phyloP scores from a whole-genome alignment of 64 coral and sea anemone species.

The Actinia equina region DNA sequence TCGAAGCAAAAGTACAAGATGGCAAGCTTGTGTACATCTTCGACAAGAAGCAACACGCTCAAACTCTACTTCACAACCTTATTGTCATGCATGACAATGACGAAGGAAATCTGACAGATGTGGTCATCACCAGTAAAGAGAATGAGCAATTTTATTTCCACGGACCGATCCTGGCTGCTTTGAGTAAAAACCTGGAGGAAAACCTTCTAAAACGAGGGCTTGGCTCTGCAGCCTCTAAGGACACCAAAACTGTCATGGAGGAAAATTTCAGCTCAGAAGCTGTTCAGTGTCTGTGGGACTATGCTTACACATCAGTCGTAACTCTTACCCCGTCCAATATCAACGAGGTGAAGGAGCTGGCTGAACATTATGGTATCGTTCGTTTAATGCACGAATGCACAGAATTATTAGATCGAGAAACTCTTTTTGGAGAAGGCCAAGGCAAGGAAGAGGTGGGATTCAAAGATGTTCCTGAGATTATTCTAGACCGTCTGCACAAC shows the following conservation, averaged over 20 bases:
- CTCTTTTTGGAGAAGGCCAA: neutral
- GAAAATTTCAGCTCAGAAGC: neutral
- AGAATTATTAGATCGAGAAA: neutral
- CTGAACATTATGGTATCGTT: neutral
- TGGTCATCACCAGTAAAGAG: constrained; percentile 9
- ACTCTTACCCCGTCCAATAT: constrained; percentile 4
- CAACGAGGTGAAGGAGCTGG: neutral
- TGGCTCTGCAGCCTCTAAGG: neutral
- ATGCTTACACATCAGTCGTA: constrained; percentile 21
- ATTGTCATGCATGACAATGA: constrained; percentile 27
- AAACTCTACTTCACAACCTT: constrained; percentile 23
- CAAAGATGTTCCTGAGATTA: neutral
- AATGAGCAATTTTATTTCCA: constrained; percentile 24
- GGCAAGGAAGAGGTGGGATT: neutral
- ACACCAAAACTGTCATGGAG: neutral
- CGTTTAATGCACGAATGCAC: neutral
- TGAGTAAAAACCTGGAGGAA: neutral
- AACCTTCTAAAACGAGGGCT: constrained; percentile 16
- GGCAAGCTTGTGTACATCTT: constrained; percentile 15
- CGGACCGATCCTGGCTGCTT: constrained; percentile 18
- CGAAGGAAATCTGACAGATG: constrained; percentile 3
- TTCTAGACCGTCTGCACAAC: neutral
- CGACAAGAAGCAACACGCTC: constrained; percentile 30
- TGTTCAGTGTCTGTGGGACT: constrained; percentile 22
- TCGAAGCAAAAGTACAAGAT: neutral